phyloP scores from a whole-genome alignment of 2,797 vertebrate species.

The Rallus crepitans region DNA sequence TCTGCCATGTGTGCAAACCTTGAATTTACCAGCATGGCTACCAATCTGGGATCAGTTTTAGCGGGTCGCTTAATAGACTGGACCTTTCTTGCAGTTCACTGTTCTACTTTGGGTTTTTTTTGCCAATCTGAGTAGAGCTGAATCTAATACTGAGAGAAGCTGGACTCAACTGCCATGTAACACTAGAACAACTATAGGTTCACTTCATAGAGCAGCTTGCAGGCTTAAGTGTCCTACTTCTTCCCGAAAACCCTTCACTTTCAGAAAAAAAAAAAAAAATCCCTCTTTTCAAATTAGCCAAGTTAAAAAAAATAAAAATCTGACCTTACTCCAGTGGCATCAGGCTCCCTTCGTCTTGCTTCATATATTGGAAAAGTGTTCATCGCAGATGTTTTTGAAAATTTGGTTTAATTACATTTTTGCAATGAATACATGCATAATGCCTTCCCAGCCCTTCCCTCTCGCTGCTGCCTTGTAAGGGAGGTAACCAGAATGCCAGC shows the following conservation, averaged over 20 bases:
- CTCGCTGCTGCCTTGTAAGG: constrained; percentile 33
- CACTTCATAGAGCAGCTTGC: not conserved
- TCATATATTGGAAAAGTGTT: not conserved
- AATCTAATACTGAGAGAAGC: not conserved
- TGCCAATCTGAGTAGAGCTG: not conserved
- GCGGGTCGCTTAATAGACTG: not conserved
- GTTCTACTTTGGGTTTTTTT: not conserved
- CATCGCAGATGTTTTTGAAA: not conserved
- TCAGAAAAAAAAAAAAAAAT: not conserved
- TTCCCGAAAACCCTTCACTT: not conserved
- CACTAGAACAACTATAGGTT: not conserved
- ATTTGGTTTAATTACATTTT: not conserved
- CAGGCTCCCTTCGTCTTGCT: not conserved
- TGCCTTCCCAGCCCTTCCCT: constrained; percentile 18
- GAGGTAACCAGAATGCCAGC: not conserved
- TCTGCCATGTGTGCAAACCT: not conserved
- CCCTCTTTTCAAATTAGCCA: not conserved
- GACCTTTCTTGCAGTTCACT: not conserved
- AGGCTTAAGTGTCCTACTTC: not conserved
- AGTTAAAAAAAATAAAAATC: not conserved
- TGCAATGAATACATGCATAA: not conserved
- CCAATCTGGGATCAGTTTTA: not conserved
- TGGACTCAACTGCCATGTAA: not conserved
- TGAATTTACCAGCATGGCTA: not conserved
- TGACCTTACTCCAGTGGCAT: not conserved